These are phyloP conservation scores for Lates calcarifer DNA, from an alignment of 2,113 vertebrate genomes.

Conservation along the genomic window DNA sequence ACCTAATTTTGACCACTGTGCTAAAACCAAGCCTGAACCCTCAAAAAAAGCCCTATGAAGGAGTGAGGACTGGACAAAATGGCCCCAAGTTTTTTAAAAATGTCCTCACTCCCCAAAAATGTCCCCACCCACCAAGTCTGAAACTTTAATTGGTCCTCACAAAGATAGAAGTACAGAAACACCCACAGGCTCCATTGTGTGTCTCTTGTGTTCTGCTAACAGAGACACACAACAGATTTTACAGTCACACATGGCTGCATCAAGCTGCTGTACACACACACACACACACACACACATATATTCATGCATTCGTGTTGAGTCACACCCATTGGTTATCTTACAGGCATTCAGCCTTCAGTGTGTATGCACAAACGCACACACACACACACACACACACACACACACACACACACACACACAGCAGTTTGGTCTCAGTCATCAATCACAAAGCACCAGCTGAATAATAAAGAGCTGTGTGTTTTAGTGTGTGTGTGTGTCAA, in stretches of 20 bases:
- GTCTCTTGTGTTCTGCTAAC: constrained; percentile 13
- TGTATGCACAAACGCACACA: constrained; percentile 22
- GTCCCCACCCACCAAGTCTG: constrained; percentile 1
- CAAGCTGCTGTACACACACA: not conserved
- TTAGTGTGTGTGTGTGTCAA: not conserved
- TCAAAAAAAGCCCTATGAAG: not conserved
- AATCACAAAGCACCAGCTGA: constrained; percentile 40
- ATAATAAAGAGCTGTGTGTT: constrained; percentile 27
- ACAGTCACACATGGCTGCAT: constrained; percentile 40
- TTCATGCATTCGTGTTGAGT: not conserved
- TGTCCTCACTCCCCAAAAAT: not conserved
- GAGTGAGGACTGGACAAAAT: not conserved
- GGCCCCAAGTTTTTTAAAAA: not conserved
- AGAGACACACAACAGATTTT: constrained; percentile 17
- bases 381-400: not conserved
- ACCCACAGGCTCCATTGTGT: not conserved
- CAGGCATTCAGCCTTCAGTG: constrained; percentile 4
- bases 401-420: not conserved
- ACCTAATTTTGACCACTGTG: not conserved
- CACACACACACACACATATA: constrained; percentile 2
- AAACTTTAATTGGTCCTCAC: not conserved
- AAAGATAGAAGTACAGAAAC: constrained; percentile 15
- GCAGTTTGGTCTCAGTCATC: constrained; percentile 31
- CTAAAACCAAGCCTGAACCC: not conserved
- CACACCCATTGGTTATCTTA: constrained; percentile 39